Evolutionary conservation across 2,888 invertebrate genomes (phyloP).

Genomic region (Holacanthella duospinosa): DNA sequence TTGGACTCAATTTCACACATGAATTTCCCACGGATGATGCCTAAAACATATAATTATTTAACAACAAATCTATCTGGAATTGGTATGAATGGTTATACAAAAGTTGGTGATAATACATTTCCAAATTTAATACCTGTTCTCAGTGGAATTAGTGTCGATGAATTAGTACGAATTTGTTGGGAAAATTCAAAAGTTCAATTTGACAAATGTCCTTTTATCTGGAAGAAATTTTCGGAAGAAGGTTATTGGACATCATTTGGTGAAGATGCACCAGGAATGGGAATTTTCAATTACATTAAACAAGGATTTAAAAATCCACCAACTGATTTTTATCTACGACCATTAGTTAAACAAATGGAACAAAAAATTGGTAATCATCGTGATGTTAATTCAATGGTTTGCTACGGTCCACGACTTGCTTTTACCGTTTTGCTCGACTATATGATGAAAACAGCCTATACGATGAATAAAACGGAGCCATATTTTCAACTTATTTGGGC

Average conservation of each 20-base stretch:
- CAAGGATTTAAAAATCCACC: conserved; percentile 66
- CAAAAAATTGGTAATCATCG: conserved; percentile 52
- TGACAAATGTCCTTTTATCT: conserved; percentile 71
- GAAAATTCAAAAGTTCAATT: conserved; percentile 50
- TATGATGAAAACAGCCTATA: conserved; percentile 48
- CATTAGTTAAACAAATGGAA: conserved; percentile 14
- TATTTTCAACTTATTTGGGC: conserved; percentile 80
- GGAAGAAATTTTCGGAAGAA: conserved; percentile 74
- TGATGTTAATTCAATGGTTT: conserved; percentile 55
- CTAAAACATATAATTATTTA: conserved; percentile 54
- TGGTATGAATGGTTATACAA: conserved; percentile 79
- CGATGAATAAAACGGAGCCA: conserved; percentile 44
- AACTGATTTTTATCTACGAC: conserved; percentile 65
- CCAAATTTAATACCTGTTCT: conserved; percentile 74
- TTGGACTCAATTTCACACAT: conserved; percentile 75
- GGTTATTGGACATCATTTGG: conserved; percentile 69
- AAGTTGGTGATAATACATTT: conserved; percentile 88
- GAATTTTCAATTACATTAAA: conserved; percentile 68
- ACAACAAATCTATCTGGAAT: conserved; percentile 52
- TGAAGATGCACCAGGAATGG: conserved; percentile 70
- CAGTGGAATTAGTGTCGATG: conserved; percentile 57
- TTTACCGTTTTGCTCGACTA: conserved; percentile 63
- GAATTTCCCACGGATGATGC: conserved; percentile 68
- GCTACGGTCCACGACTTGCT: conserved; percentile 58
- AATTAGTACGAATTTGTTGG: conserved; percentile 57